Base-by-base conservation (phyloP, 23 tunicate species). In the Ascidia mentula region DNA sequence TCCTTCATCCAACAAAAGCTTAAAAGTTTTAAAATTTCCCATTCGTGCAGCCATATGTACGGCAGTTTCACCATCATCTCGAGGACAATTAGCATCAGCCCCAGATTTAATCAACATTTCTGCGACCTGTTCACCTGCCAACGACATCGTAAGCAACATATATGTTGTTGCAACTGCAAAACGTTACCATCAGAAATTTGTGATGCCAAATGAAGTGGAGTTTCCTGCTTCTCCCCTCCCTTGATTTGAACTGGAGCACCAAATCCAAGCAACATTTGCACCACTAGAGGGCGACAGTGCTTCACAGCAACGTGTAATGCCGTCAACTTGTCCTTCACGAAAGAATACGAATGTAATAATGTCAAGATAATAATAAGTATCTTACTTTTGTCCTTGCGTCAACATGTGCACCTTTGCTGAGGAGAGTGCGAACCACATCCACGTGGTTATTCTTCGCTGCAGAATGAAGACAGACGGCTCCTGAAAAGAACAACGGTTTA, bases 61-160 rank as follows among this genome's bases (percentile, higher is more conserved):
- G 5, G 98, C 93, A 0, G 98, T 93, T 46, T 93, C 89, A 13
- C 98, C 98, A 46, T 93, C 98, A 32, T 88, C 93, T 37, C 98
- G 45, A 12, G 82, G 81, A 60, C 78, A 84, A 37, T 93, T 84
- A 24, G 78, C 89, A 36, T 93, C 93, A 18, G 98, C 98, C 2
- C 98, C 98, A 4, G 98, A 93, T 40, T 88, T 88, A 36, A 93
- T 74, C 6, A 93, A 65, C 89, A 88, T 88, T 75, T 93, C 98
- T 9, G 93, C 91, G 8, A 93, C 98, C 76, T 88, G 84, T 30
- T 88, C 87, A 6, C 97, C 97, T 91, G 83, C 20, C 38, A 75
- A 35, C 31, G 15, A 9, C 53, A 12, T 42, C 15, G 53, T 42
- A 15, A 42, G 53, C 53, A 42, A 42, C 53, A 42, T 42, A 42